A percentile compares a stretch with the other conserved stretches of the same genome.
Evolutionary conservation across 1,140 invertebrate species (phyloP).

Genomic region (Ceratitis capitata): DNA sequence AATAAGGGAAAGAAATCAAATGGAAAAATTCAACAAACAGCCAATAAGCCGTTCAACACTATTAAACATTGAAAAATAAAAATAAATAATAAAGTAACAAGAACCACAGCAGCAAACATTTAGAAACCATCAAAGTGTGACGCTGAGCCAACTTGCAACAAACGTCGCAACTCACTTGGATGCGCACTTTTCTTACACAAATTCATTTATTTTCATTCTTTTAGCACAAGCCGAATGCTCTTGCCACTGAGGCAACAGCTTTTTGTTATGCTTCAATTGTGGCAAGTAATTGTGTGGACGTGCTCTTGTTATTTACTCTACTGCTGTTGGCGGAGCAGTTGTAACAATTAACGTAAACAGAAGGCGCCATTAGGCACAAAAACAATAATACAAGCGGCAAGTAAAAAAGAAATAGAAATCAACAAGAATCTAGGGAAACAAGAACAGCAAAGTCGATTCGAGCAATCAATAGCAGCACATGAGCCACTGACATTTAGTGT

Average conservation of each 20-base stretch:
- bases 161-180: neutral
- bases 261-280: neutral
- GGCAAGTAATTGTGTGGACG: neutral
- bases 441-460: no score
- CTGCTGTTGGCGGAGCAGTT: neutral
- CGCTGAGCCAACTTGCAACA: no score
- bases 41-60: no score
- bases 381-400: neutral
- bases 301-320: neutral
- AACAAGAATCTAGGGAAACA: no score
- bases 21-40: no score
- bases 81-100: no score
- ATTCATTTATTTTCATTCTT: neutral
- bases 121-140: no score
- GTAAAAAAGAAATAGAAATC: neutral
- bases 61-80: no score
- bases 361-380: conserved; percentile 2
- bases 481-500: conserved; percentile 28
- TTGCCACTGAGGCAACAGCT: neutral
- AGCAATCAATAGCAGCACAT: no score
- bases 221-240: neutral
- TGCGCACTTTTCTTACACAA: conserved; percentile 6
- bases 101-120: no score
- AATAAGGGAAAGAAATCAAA: no score
- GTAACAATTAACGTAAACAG: conserved; percentile 32